Base-by-base conservation (phyloP, 2,888 invertebrate genomes). In the Melanostoma mellinum region DNA sequence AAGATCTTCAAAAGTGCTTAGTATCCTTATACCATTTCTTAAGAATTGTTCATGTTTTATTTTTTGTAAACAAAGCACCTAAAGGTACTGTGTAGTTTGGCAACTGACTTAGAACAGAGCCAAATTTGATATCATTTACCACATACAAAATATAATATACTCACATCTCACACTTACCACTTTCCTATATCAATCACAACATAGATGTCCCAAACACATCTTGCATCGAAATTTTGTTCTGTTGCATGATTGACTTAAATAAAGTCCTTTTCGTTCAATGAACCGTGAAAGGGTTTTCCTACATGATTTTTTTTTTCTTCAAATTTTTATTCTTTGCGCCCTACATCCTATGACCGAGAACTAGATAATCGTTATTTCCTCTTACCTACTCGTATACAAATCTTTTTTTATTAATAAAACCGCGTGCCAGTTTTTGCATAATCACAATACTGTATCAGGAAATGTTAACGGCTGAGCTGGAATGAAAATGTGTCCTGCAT, bases 351-450 rank as follows among this genome's bases (percentile, higher is more conserved):
- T 65, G 44, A 52, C 58, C 58, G 40, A 77, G 44, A 61, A 55
- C 6, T 55, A 56, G 63, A 68, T 69, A 65, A 65, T 46, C 50
- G 30, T 50, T 72, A 58, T 56, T 52, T 63, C 3, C n/a, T 50
- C 20, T 38, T 56, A 42, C 68, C 10, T 42, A 35, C 38, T 50
- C 52, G 32, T 53, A 38, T 63, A 55, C 60, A 55, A 53, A 58
- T n/a, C 4, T 69, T 73, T 56, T 74, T 79, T 74, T 78, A 74
- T 71, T 75, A 75, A 75, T 84, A 79, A 71, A 84, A 79, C 84
- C 84, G 84, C 84, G 84, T 84, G 84, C 84, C 79, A 78, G 84
- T 74, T 78, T 84, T 53, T 44, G 78, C 74, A 71, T 71, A 84
- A 78, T 84, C 84, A 79, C 35, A 69, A 65, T 61, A 71, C 78